Evolutionary conservation across 2,888 invertebrate species (phyloP).

Genomic region (Trissolcus japonicus): DNA sequence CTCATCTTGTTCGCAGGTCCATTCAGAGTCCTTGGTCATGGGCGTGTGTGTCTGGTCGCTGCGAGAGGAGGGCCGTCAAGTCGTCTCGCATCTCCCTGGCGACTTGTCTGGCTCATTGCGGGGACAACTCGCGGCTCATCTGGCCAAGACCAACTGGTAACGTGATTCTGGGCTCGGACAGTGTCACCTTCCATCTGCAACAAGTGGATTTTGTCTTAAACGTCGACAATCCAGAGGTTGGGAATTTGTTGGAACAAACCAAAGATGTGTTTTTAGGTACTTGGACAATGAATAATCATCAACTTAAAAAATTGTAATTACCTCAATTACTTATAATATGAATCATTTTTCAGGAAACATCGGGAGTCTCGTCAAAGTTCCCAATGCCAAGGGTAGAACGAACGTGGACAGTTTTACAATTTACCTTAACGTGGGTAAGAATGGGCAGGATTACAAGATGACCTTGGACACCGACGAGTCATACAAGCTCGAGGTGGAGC

Average conservation of each 20-base stretch:
- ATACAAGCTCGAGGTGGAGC: slow-evolving; percentile 81
- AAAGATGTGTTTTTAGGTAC: slow-evolving; percentile 73
- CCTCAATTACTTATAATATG: neutral
- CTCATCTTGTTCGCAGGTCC: slow-evolving; percentile 60
- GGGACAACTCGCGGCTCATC: slow-evolving; percentile 81
- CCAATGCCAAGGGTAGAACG: slow-evolving; percentile 67
- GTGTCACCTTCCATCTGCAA: slow-evolving; percentile 79
- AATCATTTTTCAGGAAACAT: slow-evolving; percentile 24
- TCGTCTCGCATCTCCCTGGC: slow-evolving; percentile 84
- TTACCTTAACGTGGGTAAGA: slow-evolving; percentile 68
- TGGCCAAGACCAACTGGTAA: slow-evolving; percentile 90
- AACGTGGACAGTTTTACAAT: slow-evolving; percentile 68
- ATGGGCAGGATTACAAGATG: slow-evolving; percentile 79
- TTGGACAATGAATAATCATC: neutral
- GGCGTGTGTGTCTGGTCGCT: slow-evolving; percentile 83
- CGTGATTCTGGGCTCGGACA: slow-evolving; percentile 81
- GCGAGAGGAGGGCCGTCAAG: slow-evolving; percentile 81
- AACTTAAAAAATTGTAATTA: neutral
- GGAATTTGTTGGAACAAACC: slow-evolving; percentile 70
- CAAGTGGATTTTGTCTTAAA: slow-evolving; percentile 76
- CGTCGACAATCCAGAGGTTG: slow-evolving; percentile 68
- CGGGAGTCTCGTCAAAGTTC: slow-evolving; percentile 66
- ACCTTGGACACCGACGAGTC: slow-evolving; percentile 85
- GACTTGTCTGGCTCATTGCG: slow-evolving; percentile 87
- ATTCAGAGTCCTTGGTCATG: slow-evolving; percentile 84